A percentile compares a stretch with the other conserved stretches of the same genome.
Evolutionary conservation across 2,113 vertebrate species (phyloP).

Genomic region (Notarius quadriscutis): DNA sequence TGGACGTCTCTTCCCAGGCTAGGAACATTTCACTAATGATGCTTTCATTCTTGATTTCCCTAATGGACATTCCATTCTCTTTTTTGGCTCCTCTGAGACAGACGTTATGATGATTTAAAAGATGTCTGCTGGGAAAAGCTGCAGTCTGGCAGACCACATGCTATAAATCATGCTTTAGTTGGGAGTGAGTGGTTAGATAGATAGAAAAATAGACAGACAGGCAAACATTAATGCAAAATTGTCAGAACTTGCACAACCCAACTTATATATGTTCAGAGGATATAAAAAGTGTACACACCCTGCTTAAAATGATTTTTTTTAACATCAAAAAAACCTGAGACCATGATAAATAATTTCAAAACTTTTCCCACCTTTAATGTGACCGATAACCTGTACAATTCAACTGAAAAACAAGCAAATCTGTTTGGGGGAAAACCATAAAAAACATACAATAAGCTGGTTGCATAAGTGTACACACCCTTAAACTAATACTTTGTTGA

Average conservation of each 20-base stretch:
- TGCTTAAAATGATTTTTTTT: too few relatives aligned
- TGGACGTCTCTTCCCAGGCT: conserved; percentile 21
- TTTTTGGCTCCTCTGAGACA: conserved; percentile 11
- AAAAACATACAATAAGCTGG: too few relatives aligned
- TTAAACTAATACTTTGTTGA: too few relatives aligned
- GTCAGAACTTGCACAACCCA: background rate
- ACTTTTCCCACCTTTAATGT: too few relatives aligned
- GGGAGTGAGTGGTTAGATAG: conserved; percentile 54
- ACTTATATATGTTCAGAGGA: background rate
- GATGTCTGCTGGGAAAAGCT: conserved; percentile 38
- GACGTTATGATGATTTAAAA: conserved; percentile 57
- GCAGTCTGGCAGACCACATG: background rate
- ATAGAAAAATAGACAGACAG: conserved; percentile 53
- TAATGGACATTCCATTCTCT: conserved; percentile 22
- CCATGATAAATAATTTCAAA: too few relatives aligned
- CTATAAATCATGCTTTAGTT: background rate
- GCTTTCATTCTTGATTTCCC: conserved; percentile 18
- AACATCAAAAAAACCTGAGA: too few relatives aligned
- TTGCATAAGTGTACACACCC: too few relatives aligned
- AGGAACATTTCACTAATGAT: conserved; percentile 30
- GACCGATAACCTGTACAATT: too few relatives aligned
- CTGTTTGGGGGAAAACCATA: too few relatives aligned
- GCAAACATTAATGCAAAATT: background rate
- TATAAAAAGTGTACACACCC: too few relatives aligned
- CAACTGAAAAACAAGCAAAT: too few relatives aligned